Percentiles rank a stretch among this genome's conserved stretches.
These are phyloP conservation scores for Helicoverpa armigera DNA, from an alignment of 1,140 invertebrate species.

Conservation along the genomic window DNA sequence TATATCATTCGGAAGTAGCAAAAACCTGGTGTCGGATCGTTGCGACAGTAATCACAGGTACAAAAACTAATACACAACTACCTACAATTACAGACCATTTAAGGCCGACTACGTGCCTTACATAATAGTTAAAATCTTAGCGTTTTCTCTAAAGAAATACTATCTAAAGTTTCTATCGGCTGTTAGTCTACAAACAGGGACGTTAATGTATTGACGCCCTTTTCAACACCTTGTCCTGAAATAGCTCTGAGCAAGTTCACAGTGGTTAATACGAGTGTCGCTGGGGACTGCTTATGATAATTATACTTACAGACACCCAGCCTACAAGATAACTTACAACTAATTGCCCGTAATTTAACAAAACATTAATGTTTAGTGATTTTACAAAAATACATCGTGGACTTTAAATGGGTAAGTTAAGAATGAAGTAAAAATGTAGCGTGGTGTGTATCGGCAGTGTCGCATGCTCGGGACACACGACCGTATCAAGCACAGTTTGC, in stretches of 20 bases:
- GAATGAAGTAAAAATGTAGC: constrained; percentile 14
- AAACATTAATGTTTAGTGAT: constrained; percentile 2
- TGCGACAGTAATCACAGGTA: constrained; percentile 77
- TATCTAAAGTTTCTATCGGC: constrained; percentile 44
- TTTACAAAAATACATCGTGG: constrained; percentile 21
- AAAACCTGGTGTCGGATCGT: constrained; percentile 77
- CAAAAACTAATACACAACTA: constrained; percentile 77
- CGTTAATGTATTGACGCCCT: constrained; percentile 42
- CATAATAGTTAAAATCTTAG: constrained; percentile 74
- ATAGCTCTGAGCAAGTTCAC: constrained; percentile 42
- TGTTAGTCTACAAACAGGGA: constrained; percentile 47
- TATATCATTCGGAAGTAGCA: constrained; percentile 78
- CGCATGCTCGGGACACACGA: constrained; percentile 34
- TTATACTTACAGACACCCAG: constrained; percentile 30
- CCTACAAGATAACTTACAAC: constrained; percentile 5
- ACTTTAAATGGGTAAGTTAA: constrained; percentile 3
- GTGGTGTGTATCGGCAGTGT: background rate
- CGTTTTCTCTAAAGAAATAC: constrained; percentile 57
- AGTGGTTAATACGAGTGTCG: constrained; percentile 38
- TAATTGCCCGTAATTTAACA: constrained; percentile 13
- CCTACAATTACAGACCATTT: constrained; percentile 83
- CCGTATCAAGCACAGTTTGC: constrained; percentile 46
- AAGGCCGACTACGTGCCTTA: constrained; percentile 75
- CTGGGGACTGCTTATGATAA: constrained; percentile 31
- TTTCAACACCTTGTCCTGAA: constrained; percentile 47